phyloP scores from a whole-genome alignment of 2,888 invertebrate species.

The Unio pictorum region DNA sequence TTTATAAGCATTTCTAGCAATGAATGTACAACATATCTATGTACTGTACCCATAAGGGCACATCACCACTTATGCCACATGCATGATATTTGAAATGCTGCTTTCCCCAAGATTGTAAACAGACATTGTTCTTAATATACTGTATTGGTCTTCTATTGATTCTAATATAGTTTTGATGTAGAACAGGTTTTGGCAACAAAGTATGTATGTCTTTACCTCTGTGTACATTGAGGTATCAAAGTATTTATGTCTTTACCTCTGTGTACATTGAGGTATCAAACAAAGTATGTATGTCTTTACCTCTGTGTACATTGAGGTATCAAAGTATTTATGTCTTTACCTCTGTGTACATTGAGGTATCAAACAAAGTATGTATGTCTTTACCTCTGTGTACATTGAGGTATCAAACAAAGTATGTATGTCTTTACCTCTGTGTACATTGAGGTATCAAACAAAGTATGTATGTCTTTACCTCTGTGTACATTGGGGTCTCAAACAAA shows the following conservation, averaged over 20 bases:
- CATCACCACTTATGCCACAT: too few relatives aligned
- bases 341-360: constrained; percentile 84
- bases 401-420: too few relatives aligned
- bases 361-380: constrained; percentile 79
- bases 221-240: not conserved
- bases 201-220: not conserved
- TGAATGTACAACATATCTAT: too few relatives aligned
- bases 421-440: not conserved
- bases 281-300: constrained; percentile 79
- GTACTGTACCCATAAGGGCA: too few relatives aligned
- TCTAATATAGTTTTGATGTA: too few relatives aligned
- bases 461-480: constrained; percentile 78
- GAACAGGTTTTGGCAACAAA: too few relatives aligned
- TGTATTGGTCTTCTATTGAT: too few relatives aligned
- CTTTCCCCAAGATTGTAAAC: too few relatives aligned
- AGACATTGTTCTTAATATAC: too few relatives aligned
- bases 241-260: constrained; percentile 76
- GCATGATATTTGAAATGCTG: too few relatives aligned
- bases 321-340: constrained; percentile 73
- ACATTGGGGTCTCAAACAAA: constrained; percentile 84
- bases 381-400: constrained; percentile 70
- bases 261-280: constrained; percentile 84
- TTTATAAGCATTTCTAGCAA: too few relatives aligned
- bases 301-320: constrained; percentile 52
- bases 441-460: too few relatives aligned